phyloP scores from a whole-genome alignment of 2,797 vertebrate species.

The Syncerus caffer region DNA sequence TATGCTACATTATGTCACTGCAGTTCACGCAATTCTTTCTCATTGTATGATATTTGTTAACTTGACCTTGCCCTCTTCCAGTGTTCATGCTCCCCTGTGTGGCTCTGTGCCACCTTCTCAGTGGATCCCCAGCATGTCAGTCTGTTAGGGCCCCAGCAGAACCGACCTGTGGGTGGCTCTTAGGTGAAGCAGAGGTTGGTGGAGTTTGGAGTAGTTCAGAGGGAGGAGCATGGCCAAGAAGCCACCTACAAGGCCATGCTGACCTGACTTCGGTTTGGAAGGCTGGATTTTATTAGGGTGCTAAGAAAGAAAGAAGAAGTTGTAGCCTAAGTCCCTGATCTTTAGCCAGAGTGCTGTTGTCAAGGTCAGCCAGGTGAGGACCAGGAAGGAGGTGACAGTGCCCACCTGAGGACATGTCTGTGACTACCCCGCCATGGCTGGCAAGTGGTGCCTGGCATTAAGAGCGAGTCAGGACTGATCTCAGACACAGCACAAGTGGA shows the following conservation, averaged over 20 bases:
- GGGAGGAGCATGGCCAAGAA: background rate
- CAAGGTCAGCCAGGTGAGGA: background rate
- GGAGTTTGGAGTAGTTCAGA: background rate
- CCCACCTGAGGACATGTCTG: background rate
- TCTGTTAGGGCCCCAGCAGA: background rate
- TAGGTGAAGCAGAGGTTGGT: background rate
- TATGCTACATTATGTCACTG: constrained; percentile 61
- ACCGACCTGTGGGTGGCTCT: background rate
- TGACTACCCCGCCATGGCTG: background rate
- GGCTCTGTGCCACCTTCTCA: constrained; percentile 31
- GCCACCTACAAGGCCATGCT: background rate
- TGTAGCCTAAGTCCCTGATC: background rate
- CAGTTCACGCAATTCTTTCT: constrained; percentile 47
- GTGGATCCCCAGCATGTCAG: background rate
- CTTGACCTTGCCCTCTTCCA: constrained; percentile 54
- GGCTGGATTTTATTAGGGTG: background rate
- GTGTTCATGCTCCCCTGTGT: background rate
- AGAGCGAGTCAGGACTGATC: background rate
- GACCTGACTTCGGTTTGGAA: background rate
- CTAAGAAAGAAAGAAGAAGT: constrained; percentile 23
- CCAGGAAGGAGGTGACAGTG: background rate
- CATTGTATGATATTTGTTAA: constrained; percentile 5
- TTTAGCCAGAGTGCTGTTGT: background rate
- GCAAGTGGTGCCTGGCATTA: background rate
- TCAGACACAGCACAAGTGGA: background rate